Evolutionary conservation across 2,888 invertebrate species (phyloP).

Genomic region (Antitype chi): DNA sequence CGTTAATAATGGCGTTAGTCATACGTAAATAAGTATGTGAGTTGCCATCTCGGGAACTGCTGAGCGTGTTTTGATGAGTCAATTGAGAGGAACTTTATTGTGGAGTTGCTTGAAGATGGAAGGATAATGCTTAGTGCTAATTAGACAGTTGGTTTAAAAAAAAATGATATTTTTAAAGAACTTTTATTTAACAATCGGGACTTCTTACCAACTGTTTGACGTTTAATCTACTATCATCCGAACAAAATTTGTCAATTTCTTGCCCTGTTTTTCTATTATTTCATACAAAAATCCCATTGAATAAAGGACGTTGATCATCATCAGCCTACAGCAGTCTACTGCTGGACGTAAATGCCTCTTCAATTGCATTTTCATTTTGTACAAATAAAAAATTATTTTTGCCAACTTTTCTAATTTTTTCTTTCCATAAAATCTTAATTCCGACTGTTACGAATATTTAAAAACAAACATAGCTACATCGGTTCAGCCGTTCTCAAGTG

Average conservation of each 20-base stretch:
- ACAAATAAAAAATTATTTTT: too few species aligned
- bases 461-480: not conserved
- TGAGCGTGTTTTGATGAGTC: conserved; percentile 56
- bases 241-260: not conserved
- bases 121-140: conserved; percentile 16
- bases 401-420: not conserved
- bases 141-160: conserved; percentile 1
- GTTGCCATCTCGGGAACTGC: conserved; percentile 40
- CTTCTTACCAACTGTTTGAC: not conserved
- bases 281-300: not conserved
- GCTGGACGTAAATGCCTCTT: too few species aligned
- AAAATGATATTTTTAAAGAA: not conserved
- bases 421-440: not conserved
- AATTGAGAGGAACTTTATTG: conserved; percentile 46
- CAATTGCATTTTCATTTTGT: too few species aligned
- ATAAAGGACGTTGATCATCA: not conserved
- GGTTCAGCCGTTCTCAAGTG: too few species aligned
- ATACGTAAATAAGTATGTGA: conserved; percentile 44
- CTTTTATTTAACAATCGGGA: not conserved
- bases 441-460: not conserved
- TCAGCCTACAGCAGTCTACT: too few species aligned
- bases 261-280: not conserved
- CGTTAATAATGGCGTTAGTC: conserved; percentile 61
- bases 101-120: conserved; percentile 34
- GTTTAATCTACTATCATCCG: not conserved